Evolutionary conservation across 2,888 invertebrate species (phyloP), one percentile per base, ranked within the genome.

Genomic region (Sepiola atlantica): DNA sequence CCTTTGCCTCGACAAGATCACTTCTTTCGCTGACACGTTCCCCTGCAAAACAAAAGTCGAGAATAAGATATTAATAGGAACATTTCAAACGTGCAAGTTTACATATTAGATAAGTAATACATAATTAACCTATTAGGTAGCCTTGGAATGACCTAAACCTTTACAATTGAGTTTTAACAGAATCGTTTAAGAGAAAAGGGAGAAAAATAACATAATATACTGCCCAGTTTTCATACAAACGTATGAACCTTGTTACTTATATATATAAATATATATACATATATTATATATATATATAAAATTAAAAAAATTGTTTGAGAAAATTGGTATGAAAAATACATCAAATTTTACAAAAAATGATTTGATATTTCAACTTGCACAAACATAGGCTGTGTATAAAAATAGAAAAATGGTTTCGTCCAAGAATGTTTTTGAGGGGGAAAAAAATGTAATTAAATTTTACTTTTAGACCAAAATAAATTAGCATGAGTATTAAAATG

Each of bases 11-110:
- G 28, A 21, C 45, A 55, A 92, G 54, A 12, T 92, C 92, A 24
- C n/a, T 92, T 92, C 92, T 92, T 55, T 92, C 54, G 92, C 54
- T 92, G 55, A 92, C 92, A 55, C n/a, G 92, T 55, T 92, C 92
- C n/a, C 77, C 77, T 77, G 77, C 77, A 77, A 77, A n/a, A 77
- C 12, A 77, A 77, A 77, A 77, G n/a, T 77, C 16, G 32, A 77
- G n/a, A 77, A 77, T n/a, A 77, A 77, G 77, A 16, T 77, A 14
- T 77, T 32, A 77, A 77, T 12, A 4, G n/a, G 77, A 77, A 32
- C 77, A 77, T 77, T 77, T 32, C 20, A 77, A 32, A 2, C 77
- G 18, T n/a, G 16, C 16, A 16, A 32, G 45, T 77, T 77, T 16
- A 32, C 77, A 77, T 32, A 2, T 77, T 4, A 77, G 16, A 77